Evolutionary conservation across 2,113 vertebrate species (phyloP).

Genomic region (Cinclus cinclus): DNA sequence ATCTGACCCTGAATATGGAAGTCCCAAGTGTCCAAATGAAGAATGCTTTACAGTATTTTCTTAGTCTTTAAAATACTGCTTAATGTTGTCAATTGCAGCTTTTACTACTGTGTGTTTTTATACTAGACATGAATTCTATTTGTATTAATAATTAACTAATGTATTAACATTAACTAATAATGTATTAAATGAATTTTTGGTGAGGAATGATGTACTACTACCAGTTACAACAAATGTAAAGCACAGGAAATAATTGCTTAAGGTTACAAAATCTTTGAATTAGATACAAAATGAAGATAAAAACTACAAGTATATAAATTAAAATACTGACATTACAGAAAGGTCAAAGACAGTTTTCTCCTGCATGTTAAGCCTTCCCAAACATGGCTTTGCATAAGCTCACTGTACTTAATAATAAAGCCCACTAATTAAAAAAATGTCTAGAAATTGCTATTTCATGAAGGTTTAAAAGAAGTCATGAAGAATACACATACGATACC

Average conservation of each 20-base stretch:
- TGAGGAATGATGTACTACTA: background rate
- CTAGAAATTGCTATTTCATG: background rate
- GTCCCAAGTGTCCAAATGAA: background rate
- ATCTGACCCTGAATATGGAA: background rate
- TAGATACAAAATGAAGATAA: background rate
- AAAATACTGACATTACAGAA: background rate
- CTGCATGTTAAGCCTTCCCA: background rate
- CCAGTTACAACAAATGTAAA: background rate
- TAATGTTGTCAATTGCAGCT: background rate
- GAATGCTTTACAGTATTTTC: background rate
- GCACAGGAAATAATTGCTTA: background rate
- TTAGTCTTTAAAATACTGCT: background rate
- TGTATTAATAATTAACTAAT: background rate
- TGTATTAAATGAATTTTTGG: background rate
- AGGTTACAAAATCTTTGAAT: background rate
- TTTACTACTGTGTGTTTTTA: background rate
- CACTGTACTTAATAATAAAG: background rate
- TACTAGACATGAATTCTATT: background rate
- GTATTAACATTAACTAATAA: background rate
- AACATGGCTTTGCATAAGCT: background rate
- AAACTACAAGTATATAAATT: background rate
- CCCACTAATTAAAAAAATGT: background rate
- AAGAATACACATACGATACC: constrained; percentile 57
- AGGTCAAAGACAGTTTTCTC: background rate
- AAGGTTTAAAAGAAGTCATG: background rate